These are phyloP conservation scores for Scaeva pyrastri DNA, from an alignment of 2,888 invertebrate genomes.

Conservation along the genomic window DNA sequence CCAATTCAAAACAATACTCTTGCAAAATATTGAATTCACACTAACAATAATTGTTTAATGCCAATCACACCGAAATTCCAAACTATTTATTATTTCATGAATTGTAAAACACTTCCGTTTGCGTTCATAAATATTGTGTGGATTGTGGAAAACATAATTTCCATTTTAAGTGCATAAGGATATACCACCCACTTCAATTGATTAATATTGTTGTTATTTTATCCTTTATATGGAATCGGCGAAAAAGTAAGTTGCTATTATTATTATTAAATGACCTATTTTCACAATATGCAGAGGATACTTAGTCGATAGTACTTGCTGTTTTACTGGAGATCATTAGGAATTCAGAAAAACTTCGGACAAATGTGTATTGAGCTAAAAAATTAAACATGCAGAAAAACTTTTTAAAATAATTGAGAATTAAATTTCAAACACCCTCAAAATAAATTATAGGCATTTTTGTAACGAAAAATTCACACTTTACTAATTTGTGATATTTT, in stretches of 20 bases:
- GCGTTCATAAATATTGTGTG: background rate
- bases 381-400: no score
- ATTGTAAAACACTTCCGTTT: background rate
- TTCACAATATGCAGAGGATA: no score
- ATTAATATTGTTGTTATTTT: background rate
- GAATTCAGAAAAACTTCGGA: no score
- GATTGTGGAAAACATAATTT: background rate
- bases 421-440: no score
- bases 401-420: no score
- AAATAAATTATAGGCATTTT: no score
- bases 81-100: background rate
- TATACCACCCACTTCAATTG: background rate
- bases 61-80: background rate
- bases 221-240: background rate
- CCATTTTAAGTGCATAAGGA: background rate
- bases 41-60: background rate
- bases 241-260: background rate
- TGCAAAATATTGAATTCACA: background rate
- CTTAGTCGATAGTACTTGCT: no score
- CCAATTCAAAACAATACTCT: background rate
- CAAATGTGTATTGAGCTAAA: no score
- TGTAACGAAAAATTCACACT: no score
- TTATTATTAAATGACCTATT: no score
- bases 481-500: no score
- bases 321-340: no score